Evolutionary conservation across 2,113 vertebrate species (phyloP), one percentile per base, ranked within the genome.

Genomic region (Centropus bengalensis): DNA sequence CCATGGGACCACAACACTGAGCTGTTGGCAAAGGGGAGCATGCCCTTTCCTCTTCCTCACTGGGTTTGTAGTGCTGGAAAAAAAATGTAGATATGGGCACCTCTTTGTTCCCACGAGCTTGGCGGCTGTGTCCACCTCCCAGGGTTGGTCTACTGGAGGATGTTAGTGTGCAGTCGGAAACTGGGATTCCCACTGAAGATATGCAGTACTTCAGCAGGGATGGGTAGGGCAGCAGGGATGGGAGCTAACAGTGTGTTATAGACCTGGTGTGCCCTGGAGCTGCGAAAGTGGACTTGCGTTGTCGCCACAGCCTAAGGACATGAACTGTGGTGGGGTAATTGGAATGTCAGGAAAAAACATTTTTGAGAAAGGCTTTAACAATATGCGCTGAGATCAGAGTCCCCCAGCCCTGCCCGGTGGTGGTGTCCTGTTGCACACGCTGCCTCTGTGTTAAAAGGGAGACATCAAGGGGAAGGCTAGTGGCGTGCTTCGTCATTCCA

Each of bases 51-150:
- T 81, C 5, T 33, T 27, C 5, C 4, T 40, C 55, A 9, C 16
- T 15, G 18, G 27, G 16, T 40, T n/a, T 69, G 49, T 2, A 1
- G 20, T 40, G 59, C 11, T 69, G 40, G 21, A 81, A 23, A 2
- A 2, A 1, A 32, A 14, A 27, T 36, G 21, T n/a, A 17, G 16
- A 12, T 66, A 27, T 52, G 28, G 49, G 32, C 19, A 30, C 6
- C 23, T 12, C 14, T 12, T 40, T 58, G 21, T 4, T 89, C n/a
- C 28, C 32, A 49, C 1, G 17, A 5, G 58, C 10, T 23, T 4
- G 2, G 19, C 32, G 64, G 33, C 40, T 38, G 15, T 1, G 1
- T 28, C 49, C 54, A 2, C 0, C 45, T 82, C 1, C 19, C 52
- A 45, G 76, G 14, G 9, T 20, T 0, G 1, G 23, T 42, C 32